Percentiles rank a stretch among this genome's conserved stretches.
phyloP scores from a whole-genome alignment of 2,113 vertebrate species.

The Gracilinanus agilis region DNA sequence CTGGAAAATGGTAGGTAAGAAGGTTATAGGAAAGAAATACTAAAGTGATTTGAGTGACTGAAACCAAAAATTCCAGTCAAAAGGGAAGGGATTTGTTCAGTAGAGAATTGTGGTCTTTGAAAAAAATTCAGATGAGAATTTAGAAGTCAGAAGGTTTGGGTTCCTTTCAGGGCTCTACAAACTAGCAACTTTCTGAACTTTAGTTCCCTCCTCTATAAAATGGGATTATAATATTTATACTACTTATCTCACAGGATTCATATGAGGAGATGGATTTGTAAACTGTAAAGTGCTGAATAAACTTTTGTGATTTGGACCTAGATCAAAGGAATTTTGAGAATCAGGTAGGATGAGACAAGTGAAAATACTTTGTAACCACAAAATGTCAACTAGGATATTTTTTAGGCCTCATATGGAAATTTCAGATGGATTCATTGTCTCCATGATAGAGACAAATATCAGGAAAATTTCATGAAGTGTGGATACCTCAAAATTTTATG shows the following conservation, averaged over 20 bases:
- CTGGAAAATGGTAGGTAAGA: background rate
- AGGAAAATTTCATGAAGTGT: conserved; percentile 3
- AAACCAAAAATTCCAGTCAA: conserved; percentile 2
- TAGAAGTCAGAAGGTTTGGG: background rate
- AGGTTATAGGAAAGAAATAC: background rate
- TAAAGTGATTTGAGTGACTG: conserved; percentile 35
- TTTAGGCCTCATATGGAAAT: background rate
- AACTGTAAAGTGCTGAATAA: background rate
- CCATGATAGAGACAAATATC: conserved; percentile 14
- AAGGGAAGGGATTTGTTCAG: background rate
- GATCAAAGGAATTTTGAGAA: background rate
- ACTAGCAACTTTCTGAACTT: background rate
- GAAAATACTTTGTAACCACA: background rate
- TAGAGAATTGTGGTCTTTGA: background rate
- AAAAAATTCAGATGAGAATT: background rate
- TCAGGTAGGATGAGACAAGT: conserved; percentile 1
- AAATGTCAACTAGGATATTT: background rate
- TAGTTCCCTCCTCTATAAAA: background rate
- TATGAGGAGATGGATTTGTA: background rate
- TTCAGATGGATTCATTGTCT: conserved; percentile 1
- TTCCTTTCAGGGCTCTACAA: background rate
- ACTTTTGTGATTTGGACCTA: background rate
- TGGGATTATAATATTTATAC: background rate
- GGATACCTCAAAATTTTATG: background rate
- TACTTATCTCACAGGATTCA: background rate